Base-by-base conservation (phyloP, 2,888 invertebrate species). In the Mesorhabditis belari region DNA sequence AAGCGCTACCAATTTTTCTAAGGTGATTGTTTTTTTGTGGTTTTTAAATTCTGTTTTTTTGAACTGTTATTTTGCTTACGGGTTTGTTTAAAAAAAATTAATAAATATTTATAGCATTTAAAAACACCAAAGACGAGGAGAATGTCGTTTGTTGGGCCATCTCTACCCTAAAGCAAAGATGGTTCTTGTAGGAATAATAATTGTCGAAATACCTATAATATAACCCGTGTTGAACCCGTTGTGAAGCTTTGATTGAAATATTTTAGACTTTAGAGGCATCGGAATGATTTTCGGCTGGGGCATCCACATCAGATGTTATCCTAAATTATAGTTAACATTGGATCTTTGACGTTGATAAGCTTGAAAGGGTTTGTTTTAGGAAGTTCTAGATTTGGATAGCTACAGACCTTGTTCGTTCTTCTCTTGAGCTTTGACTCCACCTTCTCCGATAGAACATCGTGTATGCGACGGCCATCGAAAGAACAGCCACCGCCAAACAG, bases 1-100 rank as follows among this genome's bases (percentile, higher is more conserved):
- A 63, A 17, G 67, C 69, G 2, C 58, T 79, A 6, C 77, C 76
- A 5, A 69, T 69, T 17, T 74, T 78, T 25, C 64, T 78, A 51
- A 62, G 72, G 49, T 71, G 53, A 27, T 21, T n/a, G 12, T 35
- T 17, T 35, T n/a, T 9, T 35, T 35, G 44, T 35, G 44, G 44
- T n/a, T 17, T n/a, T 17, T 35, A 35, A 35, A 35, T 17, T 35
- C 44, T 35, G 12, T 35, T 17, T 35, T 35, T 17, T n/a, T 17
- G n/a, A 35, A 35, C 44, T 35, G n/a, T 35, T 35, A 35, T 35
- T n/a, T n/a, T n/a, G n/a, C n/a, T n/a, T n/a, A n/a, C n/a, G n/a
- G n/a, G n/a, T n/a, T n/a, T n/a, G n/a, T n/a, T n/a, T n/a, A n/a
- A n/a, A n/a, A n/a, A n/a, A n/a, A n/a, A n/a, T n/a, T n/a, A n/a